These are phyloP conservation scores for Cephalotes varians DNA, from an alignment of 2,888 invertebrate species.

Conservation along the genomic window DNA sequence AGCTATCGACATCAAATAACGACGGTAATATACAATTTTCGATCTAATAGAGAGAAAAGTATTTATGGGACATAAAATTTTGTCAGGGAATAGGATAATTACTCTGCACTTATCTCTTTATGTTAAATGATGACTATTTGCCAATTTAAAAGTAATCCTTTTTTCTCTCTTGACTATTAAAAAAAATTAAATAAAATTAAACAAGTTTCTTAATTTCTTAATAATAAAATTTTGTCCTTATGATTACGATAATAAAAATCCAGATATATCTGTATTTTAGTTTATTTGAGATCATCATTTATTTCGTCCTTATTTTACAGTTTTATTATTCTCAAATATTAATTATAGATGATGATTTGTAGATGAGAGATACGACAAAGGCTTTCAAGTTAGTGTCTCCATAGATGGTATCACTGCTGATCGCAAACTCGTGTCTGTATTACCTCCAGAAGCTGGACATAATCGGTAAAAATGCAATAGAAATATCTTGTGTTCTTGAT, in stretches of 20 bases:
- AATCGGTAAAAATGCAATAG: slow-evolving; percentile 88
- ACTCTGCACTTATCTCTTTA: neutral
- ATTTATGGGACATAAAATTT: neutral
- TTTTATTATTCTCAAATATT: slow-evolving; percentile 3
- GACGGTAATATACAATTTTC: slow-evolving; percentile 88
- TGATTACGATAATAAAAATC: neutral
- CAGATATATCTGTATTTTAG: neutral
- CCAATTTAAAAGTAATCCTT: neutral
- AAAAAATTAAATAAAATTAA: neutral
- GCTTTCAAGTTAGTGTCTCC: slow-evolving; percentile 94
- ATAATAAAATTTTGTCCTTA: neutral
- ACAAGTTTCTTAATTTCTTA: neutral
- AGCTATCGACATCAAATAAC: slow-evolving; percentile 93
- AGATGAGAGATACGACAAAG: slow-evolving; percentile 97
- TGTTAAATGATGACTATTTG: neutral
- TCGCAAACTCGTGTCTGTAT: slow-evolving; percentile 90
- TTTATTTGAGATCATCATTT: neutral
- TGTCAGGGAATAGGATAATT: neutral
- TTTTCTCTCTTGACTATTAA: neutral
- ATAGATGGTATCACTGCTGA: slow-evolving; percentile 93
- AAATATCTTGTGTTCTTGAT: neutral
- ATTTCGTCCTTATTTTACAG: neutral
- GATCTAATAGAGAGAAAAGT: neutral
- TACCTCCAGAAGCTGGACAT: slow-evolving; percentile 89
- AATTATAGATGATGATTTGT: slow-evolving; percentile 62